Evolutionary conservation across 2,113 vertebrate species (phyloP).

Genomic region (Australoheros scitulus): DNA sequence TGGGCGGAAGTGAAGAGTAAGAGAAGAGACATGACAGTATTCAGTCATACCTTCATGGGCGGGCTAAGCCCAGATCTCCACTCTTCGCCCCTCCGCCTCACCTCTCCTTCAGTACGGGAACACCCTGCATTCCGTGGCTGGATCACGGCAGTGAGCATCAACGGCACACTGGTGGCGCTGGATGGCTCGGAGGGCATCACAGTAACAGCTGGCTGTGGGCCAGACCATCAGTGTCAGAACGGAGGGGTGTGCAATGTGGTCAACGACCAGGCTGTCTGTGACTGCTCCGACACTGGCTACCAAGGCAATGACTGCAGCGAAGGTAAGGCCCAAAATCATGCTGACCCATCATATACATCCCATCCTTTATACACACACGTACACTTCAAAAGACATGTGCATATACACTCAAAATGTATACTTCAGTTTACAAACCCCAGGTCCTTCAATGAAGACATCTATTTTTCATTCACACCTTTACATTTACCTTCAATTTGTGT

Average conservation of each 20-base stretch:
- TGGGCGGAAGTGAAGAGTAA: constrained; percentile 98
- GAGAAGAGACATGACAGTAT: constrained; percentile 97
- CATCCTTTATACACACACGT: constrained; percentile 46
- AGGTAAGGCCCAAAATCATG: constrained; percentile 87
- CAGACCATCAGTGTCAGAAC: constrained; percentile 91
- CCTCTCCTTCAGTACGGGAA: constrained; percentile 87
- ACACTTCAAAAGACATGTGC: constrained; percentile 5
- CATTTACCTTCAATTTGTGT: constrained; percentile 30
- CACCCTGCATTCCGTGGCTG: constrained; percentile 92
- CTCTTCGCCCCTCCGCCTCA: constrained; percentile 88
- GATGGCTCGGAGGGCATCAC: constrained; percentile 89
- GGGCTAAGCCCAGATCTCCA: constrained; percentile 91
- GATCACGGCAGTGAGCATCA: constrained; percentile 91
- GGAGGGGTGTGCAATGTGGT: constrained; percentile 96
- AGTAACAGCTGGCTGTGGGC: constrained; percentile 83
- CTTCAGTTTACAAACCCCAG: constrained; percentile 6
- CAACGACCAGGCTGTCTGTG: constrained; percentile 90
- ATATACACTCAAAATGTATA: constrained; percentile 9
- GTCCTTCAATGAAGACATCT: constrained; percentile 21
- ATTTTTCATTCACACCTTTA: constrained; percentile 58
- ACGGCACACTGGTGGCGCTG: constrained; percentile 80
- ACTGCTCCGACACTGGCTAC: constrained; percentile 96
- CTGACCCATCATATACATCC: constrained; percentile 71
- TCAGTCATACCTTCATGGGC: constrained; percentile 93
- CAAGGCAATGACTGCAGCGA: constrained; percentile 99